Percentiles rank a stretch among this genome's conserved stretches.
phyloP scores from a whole-genome alignment of 2,888 invertebrate genomes.

The Atethmia centrago region DNA sequence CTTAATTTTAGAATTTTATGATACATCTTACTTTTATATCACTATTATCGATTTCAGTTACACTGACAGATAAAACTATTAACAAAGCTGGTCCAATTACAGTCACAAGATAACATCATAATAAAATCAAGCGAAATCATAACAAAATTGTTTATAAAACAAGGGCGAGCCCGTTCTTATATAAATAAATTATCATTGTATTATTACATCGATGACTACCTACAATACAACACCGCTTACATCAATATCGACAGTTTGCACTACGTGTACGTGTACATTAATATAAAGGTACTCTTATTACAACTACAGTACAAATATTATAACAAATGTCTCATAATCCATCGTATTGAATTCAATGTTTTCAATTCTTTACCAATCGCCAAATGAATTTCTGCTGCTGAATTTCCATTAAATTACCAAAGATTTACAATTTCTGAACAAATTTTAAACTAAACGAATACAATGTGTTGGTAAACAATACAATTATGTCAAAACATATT shows the following conservation, averaged over 20 bases:
- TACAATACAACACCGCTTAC: conserved; percentile 74
- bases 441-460: conserved; percentile 41
- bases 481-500: conserved; percentile 52
- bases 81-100: conserved; percentile 86
- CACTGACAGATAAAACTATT: conserved; percentile 80
- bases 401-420: conserved; percentile 29
- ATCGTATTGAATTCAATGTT: conserved; percentile 55
- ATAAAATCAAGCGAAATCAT: conserved; percentile 82
- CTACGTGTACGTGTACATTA: conserved; percentile 70
- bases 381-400: conserved; percentile 37
- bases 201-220: conserved; percentile 68
- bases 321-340: conserved; percentile 46
- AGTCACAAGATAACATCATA: conserved; percentile 77
- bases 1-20: conserved; percentile 75
- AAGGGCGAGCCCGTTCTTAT: conserved; percentile 45
- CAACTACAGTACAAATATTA: conserved; percentile 66
- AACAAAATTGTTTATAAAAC: conserved; percentile 74
- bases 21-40: conserved; percentile 71
- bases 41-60: conserved; percentile 81
- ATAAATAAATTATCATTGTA: conserved; percentile 66
- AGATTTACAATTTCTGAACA: conserved; percentile 26
- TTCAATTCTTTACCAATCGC: conserved; percentile 40
- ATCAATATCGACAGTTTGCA: conserved; percentile 80
- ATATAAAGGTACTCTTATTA: conserved; percentile 72
- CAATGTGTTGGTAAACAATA: conserved; percentile 50